Evolutionary conservation across 2,888 invertebrate genomes (phyloP), one percentile per base, ranked within the genome.

Genomic region (Cactoblastis cactorum): DNA sequence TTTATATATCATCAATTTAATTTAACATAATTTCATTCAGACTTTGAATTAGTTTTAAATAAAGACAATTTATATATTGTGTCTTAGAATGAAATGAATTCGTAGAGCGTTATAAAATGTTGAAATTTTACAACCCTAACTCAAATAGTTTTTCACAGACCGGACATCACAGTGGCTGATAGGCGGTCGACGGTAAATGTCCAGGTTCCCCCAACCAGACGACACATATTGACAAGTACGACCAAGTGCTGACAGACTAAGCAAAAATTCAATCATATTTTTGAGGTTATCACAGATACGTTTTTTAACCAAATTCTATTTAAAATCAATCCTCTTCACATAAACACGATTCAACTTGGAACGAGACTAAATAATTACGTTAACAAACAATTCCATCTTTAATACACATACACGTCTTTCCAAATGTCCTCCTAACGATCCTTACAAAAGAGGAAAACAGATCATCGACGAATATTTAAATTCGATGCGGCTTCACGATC

Each of bases 391-490:
- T 43, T 17, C 35, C 19, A 46, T 19, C 34, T 19, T n/a, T 9
- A 34, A 47, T 15, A 47, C 35, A 37, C 22, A 35, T 35, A n/a
- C n/a, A n/a, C n/a, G n/a, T 3, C 3, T 47, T 28, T 24, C 43
- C 9, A 22, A 45, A 45, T 33, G 12, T 33, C 33, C 19, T n/a
- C 3, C 14, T 54, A 50, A 54, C 39, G 33, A 56, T 50, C 47
- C 49, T 54, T 53, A 52, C 33, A 39, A 54, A 53, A 19, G n/a
- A n/a, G 46, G 51, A 54, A 50, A 51, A 50, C 48, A 34, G 51
- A 54, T 56, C 52, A 55, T 56, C 53, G 55, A 28, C 11, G 50
- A 53, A 53, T 56, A 52, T 58, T 56, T 55, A 55, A 53, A 51
- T 49, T 49, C 41, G 8, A 49, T 33, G 48, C 47, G 34, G 39